Evolutionary conservation across 2,888 invertebrate species (phyloP), one percentile per base, ranked within the genome.

Genomic region (Rugalucina vietnamica): DNA sequence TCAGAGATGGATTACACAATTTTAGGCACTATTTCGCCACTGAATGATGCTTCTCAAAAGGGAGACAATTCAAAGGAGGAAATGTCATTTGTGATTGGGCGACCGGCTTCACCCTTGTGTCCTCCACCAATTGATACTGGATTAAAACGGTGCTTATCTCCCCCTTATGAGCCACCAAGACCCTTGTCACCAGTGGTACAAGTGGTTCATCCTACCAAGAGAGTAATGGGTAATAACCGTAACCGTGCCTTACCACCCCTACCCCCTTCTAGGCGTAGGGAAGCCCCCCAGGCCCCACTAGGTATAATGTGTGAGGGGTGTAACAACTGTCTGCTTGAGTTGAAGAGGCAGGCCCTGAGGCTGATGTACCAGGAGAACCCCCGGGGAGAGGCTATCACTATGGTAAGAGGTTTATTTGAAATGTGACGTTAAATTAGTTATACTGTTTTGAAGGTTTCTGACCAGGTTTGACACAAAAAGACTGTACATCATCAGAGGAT

Each of bases 271-370:
- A 72, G 84, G 39, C 70, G 77, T 14, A 60, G 60, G 65, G 73
- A 49, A 76, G 73, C 39, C 49, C 76, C 54, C 43, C 70, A 75
- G 27, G 82, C 76, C 60, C 90, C 86, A 72, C 88, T 90, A 50
- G 92, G 93, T 39, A 89, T 92, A 49, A 89, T 90, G 81, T 93
- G 93, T 87, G 92, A 93, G 81, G 91, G 91, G 39, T 93, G 93
- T 84, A 93, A 92, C 83, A 91, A 90, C 72, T 92, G 92, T 82
- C 89, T 93, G 43, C 83, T 93, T 72, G 92, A 93, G 69, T 87
- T 93, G 34, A 93, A 93, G 79, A 88, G 93, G 12, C 93, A 93
- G 76, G 92, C 92, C 24, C 85, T 93, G 49, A 75, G 91, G 36
- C 88, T 92, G 50, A 89, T 92, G 88, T 91, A 91, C 60, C 91